Evolutionary conservation across 2,797 vertebrate genomes (phyloP), one percentile per base, ranked within the genome.

Genomic region (Thalassophryne amazonica): DNA sequence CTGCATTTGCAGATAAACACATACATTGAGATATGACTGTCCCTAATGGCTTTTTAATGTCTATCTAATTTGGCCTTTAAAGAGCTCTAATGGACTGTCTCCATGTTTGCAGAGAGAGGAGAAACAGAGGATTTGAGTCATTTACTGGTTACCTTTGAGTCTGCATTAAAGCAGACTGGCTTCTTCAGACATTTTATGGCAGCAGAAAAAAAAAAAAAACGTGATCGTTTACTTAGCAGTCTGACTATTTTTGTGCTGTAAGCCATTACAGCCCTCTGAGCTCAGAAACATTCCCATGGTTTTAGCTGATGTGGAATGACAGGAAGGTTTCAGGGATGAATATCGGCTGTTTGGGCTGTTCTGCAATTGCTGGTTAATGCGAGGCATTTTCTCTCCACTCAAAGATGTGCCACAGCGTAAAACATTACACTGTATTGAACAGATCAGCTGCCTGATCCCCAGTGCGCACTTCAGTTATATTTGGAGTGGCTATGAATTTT

Each of bases 21-120:
- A 38, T 84, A 80, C 64, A 78, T 69, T 64, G 61, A 81, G 69
- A 86, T 85, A 73, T 88, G 82, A 87, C 86, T 87, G 84, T 88
- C 76, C 82, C 76, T 87, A 89, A 92, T 90, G 85, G 71, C 43
- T 84, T 89, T 90, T 88, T 91, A 92, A 91, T 86, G 89, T 60
- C 70, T 81, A 81, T 71, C 60, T 89, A 89, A 90, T 90, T 82
- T 75, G 76, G 78, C 84, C 85, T 84, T 85, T 84, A 83, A 83
- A 82, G 61, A 67, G 63, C 70, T 81, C 76, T 89, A 89, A 90
- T 88, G 83, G 76, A 71, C 76, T 80, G 84, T 83, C 60, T 50
- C 76, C 56, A 36, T 88, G 80, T 88, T 81, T 83, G 80, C 69
- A 77, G 46, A 63, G 58, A 48, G 78, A 66, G 78, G 63, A 59